Conservation (phyloP, 1,140 invertebrate species). For the Samia ricini region DNA sequence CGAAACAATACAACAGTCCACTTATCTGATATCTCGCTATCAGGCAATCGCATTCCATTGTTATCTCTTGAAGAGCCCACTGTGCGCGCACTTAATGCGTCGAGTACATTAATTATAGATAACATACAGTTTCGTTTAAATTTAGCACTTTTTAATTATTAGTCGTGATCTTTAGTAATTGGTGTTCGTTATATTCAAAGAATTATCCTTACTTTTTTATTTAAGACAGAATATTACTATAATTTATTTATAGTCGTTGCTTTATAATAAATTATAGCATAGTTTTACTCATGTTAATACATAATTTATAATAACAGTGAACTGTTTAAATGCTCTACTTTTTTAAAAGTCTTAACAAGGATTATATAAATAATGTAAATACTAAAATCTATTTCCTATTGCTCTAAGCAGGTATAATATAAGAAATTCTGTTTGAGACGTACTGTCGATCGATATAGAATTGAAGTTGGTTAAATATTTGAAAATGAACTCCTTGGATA, state of each 20-base stretch:
- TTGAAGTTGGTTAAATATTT: too few species aligned
- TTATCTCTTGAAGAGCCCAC: constrained; percentile 42
- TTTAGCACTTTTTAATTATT: constrained; percentile 50
- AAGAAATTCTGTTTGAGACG: too few species aligned
- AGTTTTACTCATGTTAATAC: too few species aligned
- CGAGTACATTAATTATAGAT: constrained; percentile 54
- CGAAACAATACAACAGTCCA: constrained; percentile 53
- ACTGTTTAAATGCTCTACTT: too few species aligned
- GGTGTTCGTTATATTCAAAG: not conserved
- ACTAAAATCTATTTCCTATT: too few species aligned
- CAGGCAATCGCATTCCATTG: constrained; percentile 57
- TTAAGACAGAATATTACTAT: not conserved
- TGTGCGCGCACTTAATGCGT: constrained; percentile 45
- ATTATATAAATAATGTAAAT: too few species aligned
- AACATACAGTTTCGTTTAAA: constrained; percentile 41
- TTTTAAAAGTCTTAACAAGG: too few species aligned
- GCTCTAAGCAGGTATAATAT: too few species aligned
- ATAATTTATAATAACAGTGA: too few species aligned
- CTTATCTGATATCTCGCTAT: constrained; percentile 43
- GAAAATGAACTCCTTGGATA: too few species aligned
- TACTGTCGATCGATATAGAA: too few species aligned
- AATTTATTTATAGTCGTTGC: not conserved
- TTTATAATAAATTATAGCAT: not conserved
- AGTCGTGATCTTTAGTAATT: constrained; percentile 5
- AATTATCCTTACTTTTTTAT: not conserved